A percentile compares a stretch with the other conserved stretches of the same genome.
These are phyloP conservation scores for Heliopora coerulea DNA, from an alignment of 92 coral and sea anemone genomes.

Conservation along the genomic window DNA sequence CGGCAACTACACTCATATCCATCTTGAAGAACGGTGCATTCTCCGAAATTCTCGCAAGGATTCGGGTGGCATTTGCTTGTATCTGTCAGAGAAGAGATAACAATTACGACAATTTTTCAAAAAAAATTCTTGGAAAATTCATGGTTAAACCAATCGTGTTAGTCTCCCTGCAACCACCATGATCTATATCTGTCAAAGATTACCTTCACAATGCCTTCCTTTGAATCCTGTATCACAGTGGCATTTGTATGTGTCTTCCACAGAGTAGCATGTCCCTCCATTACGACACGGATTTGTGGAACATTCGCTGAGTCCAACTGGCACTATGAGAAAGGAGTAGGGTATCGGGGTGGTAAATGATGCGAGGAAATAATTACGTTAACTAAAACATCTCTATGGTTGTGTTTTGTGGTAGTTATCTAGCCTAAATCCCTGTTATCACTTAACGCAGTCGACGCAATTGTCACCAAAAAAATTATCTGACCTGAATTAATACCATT, in stretches of 20 bases:
- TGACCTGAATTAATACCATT: too few species aligned
- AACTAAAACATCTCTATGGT: too few species aligned
- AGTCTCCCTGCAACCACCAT: not conserved
- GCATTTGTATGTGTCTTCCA: conserved; percentile 72
- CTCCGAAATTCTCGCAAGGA: conserved; percentile 85
- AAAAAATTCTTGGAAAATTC: too few species aligned
- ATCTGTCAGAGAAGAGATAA: conserved; percentile 49
- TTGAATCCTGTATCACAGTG: conserved; percentile 84
- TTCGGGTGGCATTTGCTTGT: conserved; percentile 83
- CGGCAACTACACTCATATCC: conserved; percentile 90
- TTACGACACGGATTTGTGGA: conserved; percentile 74
- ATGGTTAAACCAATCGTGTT: too few species aligned
- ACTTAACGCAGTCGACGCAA: too few species aligned
- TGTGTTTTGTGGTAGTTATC: too few species aligned
- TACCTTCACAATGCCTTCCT: conserved; percentile 92
- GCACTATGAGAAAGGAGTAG: conserved; percentile 7
- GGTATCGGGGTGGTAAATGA: not conserved
- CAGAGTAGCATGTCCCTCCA: conserved; percentile 84
- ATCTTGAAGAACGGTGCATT: conserved; percentile 79
- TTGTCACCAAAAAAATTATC: too few species aligned
- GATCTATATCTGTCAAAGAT: not conserved
- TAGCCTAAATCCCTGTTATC: too few species aligned
- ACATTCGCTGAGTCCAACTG: conserved; percentile 64
- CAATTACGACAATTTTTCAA: too few species aligned
- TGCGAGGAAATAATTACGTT: too few species aligned